Evolutionary conservation across 1,140 invertebrate genomes (phyloP).

Genomic region (Conus ventricosus): DNA sequence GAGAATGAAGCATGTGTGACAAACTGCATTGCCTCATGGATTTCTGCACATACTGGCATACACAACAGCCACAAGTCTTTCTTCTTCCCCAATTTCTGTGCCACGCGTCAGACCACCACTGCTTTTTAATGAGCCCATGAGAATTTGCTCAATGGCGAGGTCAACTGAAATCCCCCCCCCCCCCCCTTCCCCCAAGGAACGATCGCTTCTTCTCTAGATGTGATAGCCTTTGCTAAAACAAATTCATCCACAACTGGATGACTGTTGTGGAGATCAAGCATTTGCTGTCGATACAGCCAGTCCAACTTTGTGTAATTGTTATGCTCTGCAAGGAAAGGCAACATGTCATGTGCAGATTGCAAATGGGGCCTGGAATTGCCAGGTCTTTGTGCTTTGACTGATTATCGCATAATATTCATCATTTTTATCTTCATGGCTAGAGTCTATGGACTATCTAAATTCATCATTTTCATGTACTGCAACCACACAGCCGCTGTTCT

Average conservation of each 20-base stretch:
- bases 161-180: conserved; percentile 72
- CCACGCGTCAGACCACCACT: conserved; percentile 51
- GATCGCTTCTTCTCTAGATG: conserved; percentile 59
- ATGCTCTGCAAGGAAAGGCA: conserved; percentile 75
- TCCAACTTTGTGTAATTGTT: conserved; percentile 75
- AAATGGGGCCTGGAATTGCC: conserved; percentile 51
- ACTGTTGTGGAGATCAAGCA: conserved; percentile 58
- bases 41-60: conserved; percentile 46
- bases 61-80: conserved; percentile 52
- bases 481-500: conserved; percentile 49
- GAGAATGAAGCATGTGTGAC: conserved; percentile 38
- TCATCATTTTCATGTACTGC: conserved; percentile 60
- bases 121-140: conserved; percentile 61
- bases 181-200: conserved; percentile 74
- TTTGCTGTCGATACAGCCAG: conserved; percentile 75
- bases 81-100: conserved; percentile 49
- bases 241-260: neutral
- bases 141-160: conserved; percentile 63
- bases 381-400: conserved; percentile 57
- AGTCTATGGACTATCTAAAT: no score
- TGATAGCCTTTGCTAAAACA: conserved; percentile 32
- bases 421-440: no score
- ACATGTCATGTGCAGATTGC: conserved; percentile 63
- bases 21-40: conserved; percentile 52
- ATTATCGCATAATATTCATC: conserved; percentile 53